Evolutionary conservation across 2,113 vertebrate genomes (phyloP).

Genomic region (Corythoichthys haematopterus): DNA sequence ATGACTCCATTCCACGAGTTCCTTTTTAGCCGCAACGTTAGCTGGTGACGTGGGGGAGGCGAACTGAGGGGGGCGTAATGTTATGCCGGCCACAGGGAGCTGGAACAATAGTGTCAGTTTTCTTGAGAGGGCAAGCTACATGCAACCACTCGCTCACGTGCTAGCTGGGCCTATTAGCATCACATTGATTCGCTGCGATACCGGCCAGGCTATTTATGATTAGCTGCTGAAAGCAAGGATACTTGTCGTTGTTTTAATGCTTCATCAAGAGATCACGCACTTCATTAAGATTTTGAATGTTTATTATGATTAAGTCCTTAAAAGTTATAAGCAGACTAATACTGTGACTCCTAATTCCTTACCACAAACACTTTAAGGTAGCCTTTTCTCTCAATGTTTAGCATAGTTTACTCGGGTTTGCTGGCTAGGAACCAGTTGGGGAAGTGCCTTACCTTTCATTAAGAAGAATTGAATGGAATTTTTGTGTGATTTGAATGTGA

Average conservation of each 20-base stretch:
- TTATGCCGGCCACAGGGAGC: neutral
- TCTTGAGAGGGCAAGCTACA: neutral
- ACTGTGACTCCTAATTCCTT: too few relatives aligned
- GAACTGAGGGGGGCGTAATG: neutral
- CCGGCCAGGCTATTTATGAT: neutral
- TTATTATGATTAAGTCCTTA: too few relatives aligned
- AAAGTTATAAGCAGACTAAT: too few relatives aligned
- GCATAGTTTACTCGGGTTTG: too few relatives aligned
- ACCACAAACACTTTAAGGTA: too few relatives aligned
- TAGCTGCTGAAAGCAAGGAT: neutral
- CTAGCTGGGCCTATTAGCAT: neutral
- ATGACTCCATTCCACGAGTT: slow-evolving; percentile 3
- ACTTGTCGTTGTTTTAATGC: neutral
- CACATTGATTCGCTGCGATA: neutral
- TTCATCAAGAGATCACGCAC: too few relatives aligned
- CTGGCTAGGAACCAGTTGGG: too few relatives aligned
- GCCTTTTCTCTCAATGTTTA: too few relatives aligned
- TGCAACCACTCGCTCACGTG: neutral
- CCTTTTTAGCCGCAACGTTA: neutral
- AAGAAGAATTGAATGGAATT: too few relatives aligned
- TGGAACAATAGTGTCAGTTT: slow-evolving; percentile 4
- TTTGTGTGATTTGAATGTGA: too few relatives aligned
- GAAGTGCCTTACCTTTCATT: too few relatives aligned
- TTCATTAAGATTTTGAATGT: too few relatives aligned
- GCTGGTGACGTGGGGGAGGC: neutral